A percentile compares a stretch with the other conserved stretches of the same genome.
These are phyloP conservation scores for Vanessa cardui DNA, from an alignment of 2,888 invertebrate species.

Conservation along the genomic window DNA sequence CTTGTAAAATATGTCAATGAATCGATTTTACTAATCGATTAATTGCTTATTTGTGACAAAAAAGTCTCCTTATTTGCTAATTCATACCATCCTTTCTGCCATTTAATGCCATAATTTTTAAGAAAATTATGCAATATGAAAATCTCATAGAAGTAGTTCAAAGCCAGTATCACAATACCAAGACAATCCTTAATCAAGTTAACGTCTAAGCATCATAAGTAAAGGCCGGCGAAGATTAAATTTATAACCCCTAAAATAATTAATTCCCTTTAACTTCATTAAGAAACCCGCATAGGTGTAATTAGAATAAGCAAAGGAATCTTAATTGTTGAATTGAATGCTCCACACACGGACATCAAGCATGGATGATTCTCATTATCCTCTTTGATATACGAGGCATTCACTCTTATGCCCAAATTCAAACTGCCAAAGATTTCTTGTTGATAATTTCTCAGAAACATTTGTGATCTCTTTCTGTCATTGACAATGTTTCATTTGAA, in stretches of 20 bases:
- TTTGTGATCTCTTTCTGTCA: too few relatives aligned
- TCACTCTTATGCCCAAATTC: too few relatives aligned
- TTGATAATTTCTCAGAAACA: too few relatives aligned
- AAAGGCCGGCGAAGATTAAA: conserved; percentile 77
- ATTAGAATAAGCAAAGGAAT: conserved; percentile 82
- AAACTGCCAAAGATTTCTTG: too few relatives aligned
- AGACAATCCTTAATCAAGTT: conserved; percentile 47
- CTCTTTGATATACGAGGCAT: too few relatives aligned
- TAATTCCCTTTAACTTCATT: conserved; percentile 83
- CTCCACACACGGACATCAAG: conserved; percentile 50
- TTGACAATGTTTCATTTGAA: too few relatives aligned
- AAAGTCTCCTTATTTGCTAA: too few relatives aligned
- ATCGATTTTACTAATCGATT: too few relatives aligned
- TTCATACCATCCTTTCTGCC: too few relatives aligned
- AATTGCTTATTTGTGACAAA: too few relatives aligned
- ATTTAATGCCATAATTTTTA: too few relatives aligned
- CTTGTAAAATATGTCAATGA: too few relatives aligned
- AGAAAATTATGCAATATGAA: neutral
- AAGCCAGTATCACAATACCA: conserved; percentile 39
- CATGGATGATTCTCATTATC: neutral
- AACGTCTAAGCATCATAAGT: conserved; percentile 63
- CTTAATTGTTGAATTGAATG: conserved; percentile 80
- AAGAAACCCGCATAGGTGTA: conserved; percentile 82
- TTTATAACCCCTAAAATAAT: conserved; percentile 80
- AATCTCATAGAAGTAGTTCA: neutral